Percentiles rank a stretch among this genome's conserved stretches.
These are phyloP conservation scores for Tipula lateralis DNA, from an alignment of 2,888 invertebrate species.

Conservation along the genomic window DNA sequence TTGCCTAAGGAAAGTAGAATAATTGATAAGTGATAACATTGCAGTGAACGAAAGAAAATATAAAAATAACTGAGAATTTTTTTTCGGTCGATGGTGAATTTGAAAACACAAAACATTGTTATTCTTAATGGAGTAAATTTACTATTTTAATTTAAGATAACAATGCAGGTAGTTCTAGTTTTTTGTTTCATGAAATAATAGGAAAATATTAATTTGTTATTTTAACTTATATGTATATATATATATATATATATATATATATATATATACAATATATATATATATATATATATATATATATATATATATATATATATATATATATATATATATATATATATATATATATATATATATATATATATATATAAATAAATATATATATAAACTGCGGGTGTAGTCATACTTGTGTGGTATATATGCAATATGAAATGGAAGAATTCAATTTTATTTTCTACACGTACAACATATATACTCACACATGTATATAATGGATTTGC, in stretches of 20 bases:
- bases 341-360: too few relatives aligned
- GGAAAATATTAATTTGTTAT: not conserved
- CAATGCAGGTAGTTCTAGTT: not conserved
- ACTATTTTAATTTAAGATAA: conserved; percentile 1
- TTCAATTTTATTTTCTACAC: too few relatives aligned
- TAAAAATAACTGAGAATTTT: not conserved
- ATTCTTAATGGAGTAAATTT: conserved; percentile 4
- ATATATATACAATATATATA: not conserved
- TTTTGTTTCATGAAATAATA: not conserved
- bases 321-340: too few relatives aligned
- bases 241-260: not conserved
- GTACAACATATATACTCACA: too few relatives aligned
- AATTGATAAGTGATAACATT: conserved; percentile 1
- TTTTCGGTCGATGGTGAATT: not conserved
- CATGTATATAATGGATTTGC: too few relatives aligned
- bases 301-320: not conserved
- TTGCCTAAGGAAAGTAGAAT: not conserved
- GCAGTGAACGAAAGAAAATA: not conserved
- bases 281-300: not conserved
- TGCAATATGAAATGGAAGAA: too few relatives aligned
- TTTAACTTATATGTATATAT: not conserved
- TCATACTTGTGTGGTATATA: too few relatives aligned
- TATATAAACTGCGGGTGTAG: too few relatives aligned
- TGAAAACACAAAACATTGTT: not conserved
- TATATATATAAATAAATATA: too few relatives aligned